These are phyloP conservation scores for Zootoca vivipara DNA, from an alignment of 2,113 vertebrate species.

Conservation along the genomic window DNA sequence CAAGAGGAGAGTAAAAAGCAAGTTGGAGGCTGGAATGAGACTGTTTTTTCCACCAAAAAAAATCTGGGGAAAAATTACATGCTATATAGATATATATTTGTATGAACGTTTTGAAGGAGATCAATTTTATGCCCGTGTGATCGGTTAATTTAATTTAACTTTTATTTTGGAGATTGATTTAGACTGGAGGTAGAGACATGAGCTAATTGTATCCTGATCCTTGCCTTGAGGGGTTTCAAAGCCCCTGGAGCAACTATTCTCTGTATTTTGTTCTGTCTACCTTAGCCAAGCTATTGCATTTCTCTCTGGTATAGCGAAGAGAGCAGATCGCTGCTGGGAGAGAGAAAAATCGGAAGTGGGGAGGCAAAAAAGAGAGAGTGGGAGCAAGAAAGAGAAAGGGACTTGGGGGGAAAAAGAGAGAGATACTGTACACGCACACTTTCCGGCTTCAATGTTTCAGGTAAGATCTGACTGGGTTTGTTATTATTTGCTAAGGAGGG, in stretches of 20 bases:
- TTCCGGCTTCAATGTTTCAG: constrained; percentile 87
- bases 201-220: constrained; percentile 99
- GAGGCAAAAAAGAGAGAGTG: constrained; percentile 77
- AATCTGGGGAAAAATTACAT: constrained; percentile 56
- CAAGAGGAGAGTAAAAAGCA: constrained; percentile 91
- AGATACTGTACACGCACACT: constrained; percentile 57
- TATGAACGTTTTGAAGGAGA: constrained; percentile 76
- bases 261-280: constrained; percentile 98
- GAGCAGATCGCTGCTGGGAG: constrained; percentile 89
- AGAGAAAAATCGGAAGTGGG: constrained; percentile 80
- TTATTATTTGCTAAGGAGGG: constrained; percentile 86
- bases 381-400: constrained; percentile 67
- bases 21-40: constrained; percentile 90
- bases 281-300: constrained; percentile 99
- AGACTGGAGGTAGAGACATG: constrained; percentile 95
- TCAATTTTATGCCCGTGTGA: constrained; percentile 82
- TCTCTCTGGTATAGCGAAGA: constrained; percentile 94
- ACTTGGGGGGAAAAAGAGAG: constrained; percentile 41
- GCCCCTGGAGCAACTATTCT: constrained; percentile 97
- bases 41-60: constrained; percentile 78
- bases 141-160: constrained; percentile 89
- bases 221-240: constrained; percentile 99
- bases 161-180: constrained; percentile 93
- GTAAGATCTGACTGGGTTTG: constrained; percentile 89
- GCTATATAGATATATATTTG: constrained; percentile 63